Evolutionary conservation across 2,797 vertebrate genomes (phyloP).

Genomic region (Falco columbarius): DNA sequence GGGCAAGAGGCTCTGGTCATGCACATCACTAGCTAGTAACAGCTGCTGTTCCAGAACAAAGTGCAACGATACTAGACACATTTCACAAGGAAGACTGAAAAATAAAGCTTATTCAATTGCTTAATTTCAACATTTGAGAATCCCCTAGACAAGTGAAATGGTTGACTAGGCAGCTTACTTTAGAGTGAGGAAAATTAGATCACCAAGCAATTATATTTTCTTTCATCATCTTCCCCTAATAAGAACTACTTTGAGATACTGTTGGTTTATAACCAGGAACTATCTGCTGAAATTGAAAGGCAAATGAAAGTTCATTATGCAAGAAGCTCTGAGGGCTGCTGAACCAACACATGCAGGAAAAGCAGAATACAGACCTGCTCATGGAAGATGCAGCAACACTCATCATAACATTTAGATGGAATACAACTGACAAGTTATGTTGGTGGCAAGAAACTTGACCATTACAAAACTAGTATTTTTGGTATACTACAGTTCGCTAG

Average conservation of each 20-base stretch:
- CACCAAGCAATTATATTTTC: background rate
- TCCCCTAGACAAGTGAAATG: background rate
- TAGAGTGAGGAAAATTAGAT: background rate
- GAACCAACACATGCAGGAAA: background rate
- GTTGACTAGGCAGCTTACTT: background rate
- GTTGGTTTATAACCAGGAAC: background rate
- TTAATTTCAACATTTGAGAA: background rate
- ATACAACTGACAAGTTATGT: background rate
- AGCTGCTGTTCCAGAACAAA: background rate
- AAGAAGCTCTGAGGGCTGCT: background rate
- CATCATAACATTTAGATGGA: background rate
- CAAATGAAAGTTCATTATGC: background rate
- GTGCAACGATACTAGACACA: background rate
- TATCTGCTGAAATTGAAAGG: background rate
- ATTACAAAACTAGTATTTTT: background rate
- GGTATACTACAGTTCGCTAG: background rate
- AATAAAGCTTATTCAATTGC: background rate
- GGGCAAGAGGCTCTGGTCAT: background rate
- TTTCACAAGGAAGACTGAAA: background rate
- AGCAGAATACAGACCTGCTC: background rate
- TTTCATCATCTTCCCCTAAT: background rate
- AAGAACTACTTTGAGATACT: background rate
- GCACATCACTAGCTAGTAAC: background rate
- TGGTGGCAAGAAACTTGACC: background rate
- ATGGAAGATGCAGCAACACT: background rate